These are phyloP conservation scores for Channallabes apus DNA, from an alignment of 2,797 vertebrate species.

Conservation along the genomic window DNA sequence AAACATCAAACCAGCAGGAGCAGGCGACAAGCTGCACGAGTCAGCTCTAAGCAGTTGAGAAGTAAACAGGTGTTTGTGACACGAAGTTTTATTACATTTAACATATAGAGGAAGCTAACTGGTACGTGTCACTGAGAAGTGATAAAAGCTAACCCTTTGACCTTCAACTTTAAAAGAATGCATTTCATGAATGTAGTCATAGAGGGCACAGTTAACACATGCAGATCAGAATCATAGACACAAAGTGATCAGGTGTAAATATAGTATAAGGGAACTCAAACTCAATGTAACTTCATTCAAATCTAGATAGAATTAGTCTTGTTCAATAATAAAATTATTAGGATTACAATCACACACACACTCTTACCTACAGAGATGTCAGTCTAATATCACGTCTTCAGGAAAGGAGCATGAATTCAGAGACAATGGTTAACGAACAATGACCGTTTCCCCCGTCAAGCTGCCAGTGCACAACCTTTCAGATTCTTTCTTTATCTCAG, in stretches of 20 bases:
- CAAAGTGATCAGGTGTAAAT: neutral
- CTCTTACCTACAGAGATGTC: neutral
- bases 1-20: constrained; percentile 1
- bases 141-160: neutral
- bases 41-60: neutral
- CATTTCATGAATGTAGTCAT: neutral
- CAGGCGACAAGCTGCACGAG: neutral
- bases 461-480: constrained; percentile 33
- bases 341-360: neutral
- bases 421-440: neutral
- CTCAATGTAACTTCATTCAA: neutral
- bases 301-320: neutral
- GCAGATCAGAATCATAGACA: too few species aligned
- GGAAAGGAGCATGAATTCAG: neutral
- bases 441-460: constrained; percentile 11
- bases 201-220: neutral
- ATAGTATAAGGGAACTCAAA: neutral
- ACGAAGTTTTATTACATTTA: neutral
- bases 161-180: neutral
- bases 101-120: neutral
- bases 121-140: neutral
- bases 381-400: neutral
- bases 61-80: constrained; percentile 1
- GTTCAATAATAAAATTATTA: neutral
- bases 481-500: constrained; percentile 58